Conservation (phyloP, 2,113 vertebrate species). For the Sander vitreus region DNA sequence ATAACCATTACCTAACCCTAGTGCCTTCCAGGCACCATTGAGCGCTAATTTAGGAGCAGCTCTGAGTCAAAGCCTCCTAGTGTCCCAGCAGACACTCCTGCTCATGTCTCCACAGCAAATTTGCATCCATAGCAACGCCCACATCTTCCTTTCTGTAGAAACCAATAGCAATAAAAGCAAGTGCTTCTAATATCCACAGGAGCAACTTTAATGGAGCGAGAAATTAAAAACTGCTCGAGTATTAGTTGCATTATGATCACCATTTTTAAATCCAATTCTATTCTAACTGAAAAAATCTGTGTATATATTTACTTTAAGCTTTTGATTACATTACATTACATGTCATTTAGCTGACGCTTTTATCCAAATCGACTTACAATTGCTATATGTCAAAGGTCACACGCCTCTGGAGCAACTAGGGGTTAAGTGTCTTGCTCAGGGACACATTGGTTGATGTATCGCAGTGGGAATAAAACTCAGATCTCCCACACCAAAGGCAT, state of each 20-base stretch:
- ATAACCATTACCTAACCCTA: too few species aligned
- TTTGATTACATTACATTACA: too few species aligned
- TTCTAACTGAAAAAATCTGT: neutral
- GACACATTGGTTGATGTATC: too few species aligned
- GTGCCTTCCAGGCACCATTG: too few species aligned
- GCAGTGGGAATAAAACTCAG: too few species aligned
- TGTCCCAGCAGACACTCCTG: constrained; percentile 22
- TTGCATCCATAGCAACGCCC: constrained; percentile 34
- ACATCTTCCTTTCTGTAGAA: neutral
- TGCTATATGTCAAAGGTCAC: too few species aligned
- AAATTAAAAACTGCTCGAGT: neutral
- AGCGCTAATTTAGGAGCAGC: neutral
- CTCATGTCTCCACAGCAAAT: constrained; percentile 8
- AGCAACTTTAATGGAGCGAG: neutral
- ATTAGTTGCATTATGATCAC: neutral
- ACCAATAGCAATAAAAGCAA: neutral
- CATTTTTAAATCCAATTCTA: neutral
- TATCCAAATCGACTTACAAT: too few species aligned
- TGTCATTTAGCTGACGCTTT: too few species aligned
- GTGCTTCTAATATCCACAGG: neutral
- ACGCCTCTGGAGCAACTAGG: too few species aligned
- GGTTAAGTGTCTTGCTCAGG: too few species aligned
- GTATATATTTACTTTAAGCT: neutral
- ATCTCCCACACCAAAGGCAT: too few species aligned
- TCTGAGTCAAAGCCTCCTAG: neutral